These are phyloP conservation scores for Panagrolaimus sp. DNA, from an alignment of 1,140 invertebrate species.

Conservation along the genomic window DNA sequence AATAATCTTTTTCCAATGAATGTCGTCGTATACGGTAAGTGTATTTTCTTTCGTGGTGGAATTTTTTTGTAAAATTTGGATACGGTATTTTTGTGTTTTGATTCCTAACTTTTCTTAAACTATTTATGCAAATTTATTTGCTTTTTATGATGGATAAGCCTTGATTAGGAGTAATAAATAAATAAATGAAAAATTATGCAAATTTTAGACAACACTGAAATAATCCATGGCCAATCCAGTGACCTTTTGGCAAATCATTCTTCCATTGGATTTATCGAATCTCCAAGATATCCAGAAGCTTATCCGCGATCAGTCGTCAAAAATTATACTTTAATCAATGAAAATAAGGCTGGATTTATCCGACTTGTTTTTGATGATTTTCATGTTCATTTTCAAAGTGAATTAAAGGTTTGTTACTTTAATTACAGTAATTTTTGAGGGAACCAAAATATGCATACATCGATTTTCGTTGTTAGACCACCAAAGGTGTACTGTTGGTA, in stretches of 20 bases:
- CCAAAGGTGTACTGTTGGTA: too few species aligned
- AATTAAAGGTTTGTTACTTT: conserved; percentile 32
- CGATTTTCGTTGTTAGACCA: too few species aligned
- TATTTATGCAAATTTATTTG: conserved; percentile 2
- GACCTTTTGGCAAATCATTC: conserved; percentile 25
- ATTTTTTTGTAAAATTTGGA: neutral
- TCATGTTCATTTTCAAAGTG: conserved; percentile 44
- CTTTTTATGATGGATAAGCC: too few species aligned
- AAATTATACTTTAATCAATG: conserved; percentile 42
- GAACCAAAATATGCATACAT: too few species aligned
- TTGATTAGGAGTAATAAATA: too few species aligned
- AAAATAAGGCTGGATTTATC: conserved; percentile 39
- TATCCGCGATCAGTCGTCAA: conserved; percentile 36
- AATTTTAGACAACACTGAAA: conserved; percentile 25
- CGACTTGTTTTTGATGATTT: conserved; percentile 44
- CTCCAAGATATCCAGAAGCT: conserved; percentile 37
- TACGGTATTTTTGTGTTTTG: conserved; percentile 21
- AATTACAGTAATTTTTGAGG: neutral
- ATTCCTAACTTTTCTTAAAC: neutral
- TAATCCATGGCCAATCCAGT: conserved; percentile 24
- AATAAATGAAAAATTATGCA: too few species aligned
- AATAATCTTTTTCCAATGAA: conserved; percentile 34
- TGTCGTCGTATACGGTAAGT: conserved; percentile 32
- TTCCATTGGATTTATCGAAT: conserved; percentile 38
- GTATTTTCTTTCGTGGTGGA: neutral